These are phyloP conservation scores for Cottus gobio DNA, from an alignment of 2,113 vertebrate genomes.

Conservation along the genomic window DNA sequence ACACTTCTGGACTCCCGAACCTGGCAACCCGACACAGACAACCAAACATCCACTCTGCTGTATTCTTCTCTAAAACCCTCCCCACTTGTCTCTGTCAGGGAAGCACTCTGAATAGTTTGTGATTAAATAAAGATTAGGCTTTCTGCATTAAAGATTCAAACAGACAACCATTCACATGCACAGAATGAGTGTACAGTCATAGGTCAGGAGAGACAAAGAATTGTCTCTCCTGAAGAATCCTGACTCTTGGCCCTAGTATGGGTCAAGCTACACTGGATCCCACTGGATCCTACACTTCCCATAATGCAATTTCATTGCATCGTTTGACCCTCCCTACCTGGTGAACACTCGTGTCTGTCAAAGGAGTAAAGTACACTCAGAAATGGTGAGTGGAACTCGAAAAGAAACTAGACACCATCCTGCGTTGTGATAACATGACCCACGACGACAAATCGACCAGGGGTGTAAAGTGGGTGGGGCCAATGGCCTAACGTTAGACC, in stretches of 20 bases:
- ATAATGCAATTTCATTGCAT: not conserved
- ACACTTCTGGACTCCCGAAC: conserved; percentile 50
- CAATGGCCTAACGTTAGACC: not conserved
- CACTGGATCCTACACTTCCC: conserved; percentile 7
- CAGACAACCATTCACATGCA: conserved; percentile 8
- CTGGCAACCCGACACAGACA: conserved; percentile 65
- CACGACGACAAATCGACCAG: too few species aligned
- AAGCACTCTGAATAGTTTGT: conserved; percentile 71
- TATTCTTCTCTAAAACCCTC: conserved; percentile 37
- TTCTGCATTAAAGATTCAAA: conserved; percentile 73
- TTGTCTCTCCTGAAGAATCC: too few species aligned
- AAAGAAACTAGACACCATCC: too few species aligned
- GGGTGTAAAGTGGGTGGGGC: too few species aligned
- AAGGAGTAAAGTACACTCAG: too few species aligned
- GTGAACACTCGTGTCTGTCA: not conserved
- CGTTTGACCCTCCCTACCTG: not conserved
- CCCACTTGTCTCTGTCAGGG: conserved; percentile 37
- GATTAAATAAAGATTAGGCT: conserved; percentile 81
- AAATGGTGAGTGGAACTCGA: too few species aligned
- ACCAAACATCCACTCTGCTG: conserved; percentile 56
- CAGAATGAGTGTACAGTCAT: conserved; percentile 2
- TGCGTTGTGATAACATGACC: too few species aligned
- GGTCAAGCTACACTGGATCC: not conserved
- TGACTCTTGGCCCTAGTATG: not conserved
- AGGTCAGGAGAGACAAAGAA: not conserved